These are phyloP conservation scores for Eriosoma lanigerum DNA, from an alignment of 1,140 invertebrate species.

Conservation along the genomic window DNA sequence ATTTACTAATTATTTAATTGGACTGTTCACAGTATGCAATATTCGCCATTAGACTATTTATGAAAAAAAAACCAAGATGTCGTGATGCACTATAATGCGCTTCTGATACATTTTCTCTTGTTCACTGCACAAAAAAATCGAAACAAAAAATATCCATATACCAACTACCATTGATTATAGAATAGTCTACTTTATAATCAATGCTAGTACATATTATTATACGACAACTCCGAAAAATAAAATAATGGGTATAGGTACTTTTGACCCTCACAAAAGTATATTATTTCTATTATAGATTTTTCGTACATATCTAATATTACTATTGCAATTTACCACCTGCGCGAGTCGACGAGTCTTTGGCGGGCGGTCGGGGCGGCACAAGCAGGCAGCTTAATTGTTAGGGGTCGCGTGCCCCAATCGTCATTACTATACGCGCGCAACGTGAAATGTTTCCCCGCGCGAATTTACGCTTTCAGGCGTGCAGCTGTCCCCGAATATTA, in stretches of 20 bases:
- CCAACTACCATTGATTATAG: too few species aligned
- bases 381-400: slow-evolving; percentile 21
- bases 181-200: too few species aligned
- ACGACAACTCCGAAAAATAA: not conserved
- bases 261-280: not conserved
- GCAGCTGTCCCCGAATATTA: slow-evolving; percentile 35
- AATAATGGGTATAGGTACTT: not conserved
- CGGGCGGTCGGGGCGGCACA: not conserved
- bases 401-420: slow-evolving; percentile 47
- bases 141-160: not conserved
- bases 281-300: slow-evolving; percentile 10
- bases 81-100: not conserved
- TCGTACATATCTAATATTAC: not conserved
- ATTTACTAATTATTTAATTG: not conserved
- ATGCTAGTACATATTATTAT: not conserved
- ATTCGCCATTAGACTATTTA: not conserved
- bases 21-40: not conserved
- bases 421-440: slow-evolving; percentile 25
- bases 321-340: slow-evolving; percentile 48
- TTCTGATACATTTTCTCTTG: not conserved
- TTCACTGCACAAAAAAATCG: not conserved
- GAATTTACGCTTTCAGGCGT: slow-evolving; percentile 41
- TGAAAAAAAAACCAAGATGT: not conserved
- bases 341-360: slow-evolving; percentile 19
- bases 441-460: slow-evolving; percentile 41